Conservation (phyloP, 2,888 invertebrate species). For the Drosophila vallismaia region DNA sequence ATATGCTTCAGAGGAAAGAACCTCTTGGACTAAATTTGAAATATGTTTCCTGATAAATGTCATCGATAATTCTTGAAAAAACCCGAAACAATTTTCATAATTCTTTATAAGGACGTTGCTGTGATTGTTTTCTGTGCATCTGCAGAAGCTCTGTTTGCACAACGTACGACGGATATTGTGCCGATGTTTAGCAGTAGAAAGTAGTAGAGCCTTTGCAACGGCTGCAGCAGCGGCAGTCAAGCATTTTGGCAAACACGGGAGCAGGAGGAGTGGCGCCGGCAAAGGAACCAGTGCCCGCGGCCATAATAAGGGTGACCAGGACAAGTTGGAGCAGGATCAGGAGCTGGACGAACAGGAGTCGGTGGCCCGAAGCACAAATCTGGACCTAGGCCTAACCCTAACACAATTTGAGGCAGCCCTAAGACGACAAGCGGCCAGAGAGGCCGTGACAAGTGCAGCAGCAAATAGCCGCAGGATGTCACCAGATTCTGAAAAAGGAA, state of each 20-base stretch:
- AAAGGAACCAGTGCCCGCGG: slow-evolving; percentile 65
- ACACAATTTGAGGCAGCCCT: slow-evolving; percentile 74
- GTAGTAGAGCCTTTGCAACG: slow-evolving; percentile 35
- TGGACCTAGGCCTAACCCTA: slow-evolving; percentile 69
- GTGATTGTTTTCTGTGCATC: not conserved
- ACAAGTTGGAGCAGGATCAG: slow-evolving; percentile 25
- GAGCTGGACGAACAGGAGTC: slow-evolving; percentile 25
- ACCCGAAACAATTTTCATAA: not conserved
- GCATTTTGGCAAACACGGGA: slow-evolving; percentile 70
- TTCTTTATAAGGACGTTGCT: not conserved
- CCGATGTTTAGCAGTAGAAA: slow-evolving; percentile 69
- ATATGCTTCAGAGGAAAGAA: not conserved
- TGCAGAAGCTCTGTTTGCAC: slow-evolving; percentile 59
- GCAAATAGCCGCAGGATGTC: slow-evolving; percentile 68
- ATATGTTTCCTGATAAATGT: too few species aligned
- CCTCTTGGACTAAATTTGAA: not conserved
- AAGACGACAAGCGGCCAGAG: slow-evolving; percentile 59
- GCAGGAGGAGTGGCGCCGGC: slow-evolving; percentile 60
- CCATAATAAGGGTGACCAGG: slow-evolving; percentile 76
- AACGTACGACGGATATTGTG: slow-evolving; percentile 78
- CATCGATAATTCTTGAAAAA: too few species aligned
- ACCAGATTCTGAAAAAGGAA: slow-evolving; percentile 5
- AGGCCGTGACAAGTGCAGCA: slow-evolving; percentile 68
- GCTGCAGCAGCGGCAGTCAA: slow-evolving; percentile 62
- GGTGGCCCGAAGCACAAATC: slow-evolving; percentile 55